Percentiles rank a stretch among this genome's conserved stretches.
These are phyloP conservation scores for Gymnodraco acuticeps DNA, from an alignment of 2,797 vertebrate genomes.

Conservation along the genomic window DNA sequence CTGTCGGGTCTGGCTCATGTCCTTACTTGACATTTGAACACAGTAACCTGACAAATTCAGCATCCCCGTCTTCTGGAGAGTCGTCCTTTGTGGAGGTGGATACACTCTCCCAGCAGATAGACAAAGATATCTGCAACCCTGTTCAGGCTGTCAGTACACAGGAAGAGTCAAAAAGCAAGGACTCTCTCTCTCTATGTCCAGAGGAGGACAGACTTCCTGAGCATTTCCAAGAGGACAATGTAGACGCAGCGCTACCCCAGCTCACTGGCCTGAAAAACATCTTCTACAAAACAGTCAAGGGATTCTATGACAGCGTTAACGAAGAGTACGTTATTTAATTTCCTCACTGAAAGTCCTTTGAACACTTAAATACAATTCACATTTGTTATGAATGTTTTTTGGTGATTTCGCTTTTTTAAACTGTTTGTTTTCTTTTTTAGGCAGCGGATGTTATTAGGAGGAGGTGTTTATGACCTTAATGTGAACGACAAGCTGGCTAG, in stretches of 20 bases:
- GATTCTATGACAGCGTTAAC: background rate
- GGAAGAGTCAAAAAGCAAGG: background rate
- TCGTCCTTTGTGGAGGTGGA: no score
- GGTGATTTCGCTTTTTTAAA: background rate
- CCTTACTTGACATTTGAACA: no score
- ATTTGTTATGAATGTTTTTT: background rate
- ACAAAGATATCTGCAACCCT: no score
- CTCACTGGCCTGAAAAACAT: no score
- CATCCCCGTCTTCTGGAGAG: no score
- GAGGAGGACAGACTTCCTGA: background rate
- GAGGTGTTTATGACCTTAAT: background rate
- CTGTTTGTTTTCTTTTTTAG: conserved; percentile 2
- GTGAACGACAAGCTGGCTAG: background rate
- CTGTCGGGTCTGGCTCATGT: no score
- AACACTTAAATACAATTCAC: background rate
- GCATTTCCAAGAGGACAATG: background rate
- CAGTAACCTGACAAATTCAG: no score
- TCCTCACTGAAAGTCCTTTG: background rate
- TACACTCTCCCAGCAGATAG: no score
- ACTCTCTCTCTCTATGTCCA: background rate
- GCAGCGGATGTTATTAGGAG: no score
- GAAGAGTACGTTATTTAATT: background rate
- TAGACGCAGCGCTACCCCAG: background rate
- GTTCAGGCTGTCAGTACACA: no score
- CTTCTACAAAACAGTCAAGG: background rate